A percentile compares a stretch with the other conserved stretches of the same genome.
These are phyloP conservation scores for Trichonephila inaurata DNA, from an alignment of 1,140 invertebrate genomes.

Conservation along the genomic window DNA sequence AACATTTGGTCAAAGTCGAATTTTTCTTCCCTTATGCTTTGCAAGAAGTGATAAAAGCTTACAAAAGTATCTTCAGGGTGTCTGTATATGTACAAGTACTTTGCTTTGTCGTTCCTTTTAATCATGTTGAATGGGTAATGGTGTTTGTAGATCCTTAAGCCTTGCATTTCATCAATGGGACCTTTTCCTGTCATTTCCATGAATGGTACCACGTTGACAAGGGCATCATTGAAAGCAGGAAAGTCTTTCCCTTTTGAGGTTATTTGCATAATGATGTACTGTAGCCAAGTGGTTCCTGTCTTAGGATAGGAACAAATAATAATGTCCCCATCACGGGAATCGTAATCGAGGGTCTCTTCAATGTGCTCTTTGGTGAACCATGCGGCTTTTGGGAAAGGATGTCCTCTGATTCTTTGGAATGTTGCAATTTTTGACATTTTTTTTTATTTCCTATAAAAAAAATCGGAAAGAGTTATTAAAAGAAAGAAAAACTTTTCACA, in stretches of 20 bases:
- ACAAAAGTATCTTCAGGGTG: slow-evolving; percentile 47
- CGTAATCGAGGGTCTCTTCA: slow-evolving; percentile 59
- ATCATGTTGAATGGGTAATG: slow-evolving; percentile 88
- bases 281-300: slow-evolving; percentile 78
- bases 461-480: too few relatives aligned
- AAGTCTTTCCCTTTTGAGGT: slow-evolving; percentile 22
- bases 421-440: neutral
- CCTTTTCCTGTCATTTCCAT: slow-evolving; percentile 69
- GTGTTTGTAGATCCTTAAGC: slow-evolving; percentile 82
- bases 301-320: slow-evolving; percentile 77
- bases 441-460: too few relatives aligned
- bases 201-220: slow-evolving; percentile 22
- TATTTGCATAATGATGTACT: slow-evolving; percentile 75
- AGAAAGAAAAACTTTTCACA: too few relatives aligned
- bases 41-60: slow-evolving; percentile 53
- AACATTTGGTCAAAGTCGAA: slow-evolving; percentile 68
- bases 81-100: slow-evolving; percentile 78
- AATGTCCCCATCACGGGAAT: slow-evolving; percentile 74
- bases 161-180: neutral
- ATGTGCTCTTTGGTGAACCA: slow-evolving; percentile 48
- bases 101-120: slow-evolving; percentile 81
- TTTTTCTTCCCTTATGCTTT: neutral
- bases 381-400: slow-evolving; percentile 7
- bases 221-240: slow-evolving; percentile 43
- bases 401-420: neutral